Base-by-base conservation (phyloP, 2,888 invertebrate species). In the Aleiodes alternator region DNA sequence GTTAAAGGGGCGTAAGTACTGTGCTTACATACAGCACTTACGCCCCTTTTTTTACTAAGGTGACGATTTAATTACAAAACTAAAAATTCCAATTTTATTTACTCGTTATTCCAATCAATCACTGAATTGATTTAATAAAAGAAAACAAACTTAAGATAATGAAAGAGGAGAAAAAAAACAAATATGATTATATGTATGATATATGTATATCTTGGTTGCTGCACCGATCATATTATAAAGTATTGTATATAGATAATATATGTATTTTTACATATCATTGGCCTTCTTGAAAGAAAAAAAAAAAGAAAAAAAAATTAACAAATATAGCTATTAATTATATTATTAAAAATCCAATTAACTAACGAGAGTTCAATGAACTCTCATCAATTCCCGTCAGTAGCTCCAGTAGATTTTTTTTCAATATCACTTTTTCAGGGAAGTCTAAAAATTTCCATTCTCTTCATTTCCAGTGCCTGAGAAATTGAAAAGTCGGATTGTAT, bases 231-330 rank as follows among this genome's bases (percentile, higher is more conserved):
- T 86, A 87, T 87, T 85, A 85, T 87, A 86, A 87, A 88, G 83
- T 86, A 88, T 87, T 87, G 88, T 89, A 88, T 78, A 88, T 88
- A 88, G 84, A 86, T 86, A 85, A 82, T 84, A 84, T 87, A 87
- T 89, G 88, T 89, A 89, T 89, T 89, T 89, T 89, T 88, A 87
- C 88, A 89, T 88, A 89, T 88, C 88, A 89, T 87, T 85, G 87
- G 88, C 87, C 86, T 87, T 88, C 85, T 86, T 86, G 81, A 43
- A 11, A 43, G 11, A 43, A 83, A 78, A 85, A 84, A 87, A 82
- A 78, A 23, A 23, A 38, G 38, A 38, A 38, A 38, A 82, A 78
- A 85, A 84, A 87, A 82, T 79, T 86, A 83, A 78, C 84, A 84
- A 87, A 82, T 79, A 79, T 81, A 82, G 79, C 78, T 78, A 79